These are phyloP conservation scores for Nomada lathburiana DNA, from an alignment of 2,888 invertebrate species.

Conservation along the genomic window DNA sequence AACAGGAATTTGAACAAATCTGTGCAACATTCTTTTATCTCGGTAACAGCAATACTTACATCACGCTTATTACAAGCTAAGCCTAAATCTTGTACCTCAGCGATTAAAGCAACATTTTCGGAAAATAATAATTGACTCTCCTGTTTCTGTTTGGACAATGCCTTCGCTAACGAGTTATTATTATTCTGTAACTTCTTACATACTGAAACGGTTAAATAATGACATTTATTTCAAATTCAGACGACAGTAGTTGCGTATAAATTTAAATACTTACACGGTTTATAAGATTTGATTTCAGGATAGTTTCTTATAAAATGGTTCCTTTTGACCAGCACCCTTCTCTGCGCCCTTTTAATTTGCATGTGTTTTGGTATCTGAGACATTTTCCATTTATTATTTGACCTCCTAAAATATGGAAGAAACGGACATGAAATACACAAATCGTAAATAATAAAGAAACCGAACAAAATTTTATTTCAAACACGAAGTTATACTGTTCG, in stretches of 20 bases:
- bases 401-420: constrained; percentile 11
- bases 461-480: no score
- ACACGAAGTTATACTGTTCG: no score
- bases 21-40: not conserved
- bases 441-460: not conserved
- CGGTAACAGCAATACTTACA: constrained; percentile 64
- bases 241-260: not conserved
- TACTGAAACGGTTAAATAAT: constrained; percentile 66
- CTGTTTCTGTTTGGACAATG: constrained; percentile 78
- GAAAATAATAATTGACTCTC: constrained; percentile 75
- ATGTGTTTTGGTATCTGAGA: constrained; percentile 73
- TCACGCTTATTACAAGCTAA: constrained; percentile 74
- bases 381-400: constrained; percentile 69
- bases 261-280: constrained; percentile 71
- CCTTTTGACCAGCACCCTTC: constrained; percentile 71
- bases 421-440: not conserved
- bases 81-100: constrained; percentile 75
- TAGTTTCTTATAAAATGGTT: constrained; percentile 63
- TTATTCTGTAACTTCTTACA: constrained; percentile 78
- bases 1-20: constrained; percentile 36
- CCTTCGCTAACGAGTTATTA: constrained; percentile 78
- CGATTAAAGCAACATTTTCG: constrained; percentile 74
- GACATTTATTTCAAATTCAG: constrained; percentile 26
- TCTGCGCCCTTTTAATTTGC: constrained; percentile 71
- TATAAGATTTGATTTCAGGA: constrained; percentile 66